Percentiles rank a stretch among this genome's conserved stretches.
Evolutionary conservation across 30 jellyfish, hydroid and myxozoan species (phyloP).

Genomic region (Clytia hemisphaerica): DNA sequence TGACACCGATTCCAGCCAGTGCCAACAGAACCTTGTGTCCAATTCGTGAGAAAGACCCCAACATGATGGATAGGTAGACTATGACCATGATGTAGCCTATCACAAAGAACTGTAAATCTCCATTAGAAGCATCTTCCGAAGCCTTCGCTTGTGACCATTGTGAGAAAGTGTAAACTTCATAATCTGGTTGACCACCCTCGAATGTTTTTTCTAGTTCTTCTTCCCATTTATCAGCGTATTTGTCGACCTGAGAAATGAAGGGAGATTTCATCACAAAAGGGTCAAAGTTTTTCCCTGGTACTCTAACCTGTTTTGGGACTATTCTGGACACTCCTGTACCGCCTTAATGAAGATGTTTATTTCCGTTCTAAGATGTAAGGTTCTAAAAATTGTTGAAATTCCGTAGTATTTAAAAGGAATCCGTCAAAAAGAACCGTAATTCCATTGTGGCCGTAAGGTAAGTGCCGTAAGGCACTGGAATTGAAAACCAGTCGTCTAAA

Average conservation of each 20-base stretch:
- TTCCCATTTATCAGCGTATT: constrained; percentile 57
- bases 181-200: not conserved
- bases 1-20: constrained; percentile 48
- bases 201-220: constrained; percentile 37
- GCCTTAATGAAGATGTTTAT: not conserved
- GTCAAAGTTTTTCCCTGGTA: too few relatives aligned
- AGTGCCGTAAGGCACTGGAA: too few relatives aligned
- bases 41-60: constrained; percentile 56
- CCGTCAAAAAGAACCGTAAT: too few relatives aligned
- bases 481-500: too few relatives aligned
- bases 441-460: too few relatives aligned
- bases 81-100: constrained; percentile 73
- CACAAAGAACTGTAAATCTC: constrained; percentile 47
- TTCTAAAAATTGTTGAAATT: too few relatives aligned
- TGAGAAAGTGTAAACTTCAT: too few relatives aligned
- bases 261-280: too few relatives aligned
- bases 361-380: not conserved
- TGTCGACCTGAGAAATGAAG: constrained; percentile 38
- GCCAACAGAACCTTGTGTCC: constrained; percentile 72
- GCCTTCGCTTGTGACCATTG: constrained; percentile 39
- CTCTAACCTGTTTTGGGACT: too few relatives aligned
- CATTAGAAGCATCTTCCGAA: constrained; percentile 49
- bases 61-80: constrained; percentile 61
- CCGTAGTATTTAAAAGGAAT: too few relatives aligned
- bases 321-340: too few relatives aligned